Base-by-base conservation (phyloP, 1,140 invertebrate genomes). In the Arctopsyche grandis region DNA sequence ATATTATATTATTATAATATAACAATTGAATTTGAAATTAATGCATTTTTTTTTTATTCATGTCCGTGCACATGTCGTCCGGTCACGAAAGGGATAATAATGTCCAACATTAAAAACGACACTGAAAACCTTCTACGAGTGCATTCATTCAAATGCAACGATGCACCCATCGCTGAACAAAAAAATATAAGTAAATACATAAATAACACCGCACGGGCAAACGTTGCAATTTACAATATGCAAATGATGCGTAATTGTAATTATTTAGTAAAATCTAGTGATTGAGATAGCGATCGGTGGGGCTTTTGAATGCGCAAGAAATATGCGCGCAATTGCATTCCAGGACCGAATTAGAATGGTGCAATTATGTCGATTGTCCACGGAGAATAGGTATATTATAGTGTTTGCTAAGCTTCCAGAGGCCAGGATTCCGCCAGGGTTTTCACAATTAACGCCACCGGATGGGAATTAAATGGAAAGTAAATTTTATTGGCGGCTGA, bases 391-490 rank as follows among this genome's bases (percentile, higher is more conserved):
- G 14, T 9, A n/a, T n/a, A n/a, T n/a, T n/a, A n/a, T n/a, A n/a
- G n/a, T n/a, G n/a, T n/a, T n/a, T 52, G 44, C 63, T 24, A 4
- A 12, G 16, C 1, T 1, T 70, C 29, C 7, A 12, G 21, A 16
- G 12, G 48, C 12, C 10, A 4, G 79, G 29, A 71, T 77, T 71
- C 79, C 46, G 14, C 16, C n/a, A 22, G 56, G 69, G 78, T 71
- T 69, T 66, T 69, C 73, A 71, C 19, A 73, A 81, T 81, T 81
- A 78, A 75, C 63, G 71, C 26, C 14, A 75, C 24, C 75, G 46
- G 38, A 63, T 75, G 73, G 75, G 74, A 81, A 81, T 81, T 79
- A 81, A 81, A 81, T 74, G 80, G 44, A 79, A 78, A 79, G 81
- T 79, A 79, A 82, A 82, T 79, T 79, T 77, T 81, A 81, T 77